Base-by-base conservation (phyloP, 1,140 invertebrate genomes). In the Aradophagus sp. region DNA sequence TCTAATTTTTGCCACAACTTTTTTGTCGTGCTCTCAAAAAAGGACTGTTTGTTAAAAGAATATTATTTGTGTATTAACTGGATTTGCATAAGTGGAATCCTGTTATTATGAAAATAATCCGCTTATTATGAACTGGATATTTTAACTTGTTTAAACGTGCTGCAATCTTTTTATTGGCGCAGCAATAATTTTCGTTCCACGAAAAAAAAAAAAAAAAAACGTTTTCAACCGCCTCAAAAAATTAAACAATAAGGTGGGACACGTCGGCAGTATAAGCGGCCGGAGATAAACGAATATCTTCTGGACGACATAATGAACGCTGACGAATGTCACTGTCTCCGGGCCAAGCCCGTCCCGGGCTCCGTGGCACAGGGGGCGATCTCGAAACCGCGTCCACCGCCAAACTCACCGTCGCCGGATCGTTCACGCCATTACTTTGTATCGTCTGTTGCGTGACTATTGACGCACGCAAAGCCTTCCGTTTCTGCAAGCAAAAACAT, bases 391-490 rank as follows among this genome's bases (percentile, higher is more conserved):
- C 88, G 67, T 93, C 93, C 20, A 93, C 92, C 1, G 90, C 90
- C 52, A 93, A 80, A 74, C 92, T 93, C 41, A 94, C 93, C 6
- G 91, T 92, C 3, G 88, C 87, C 1, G 91, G 87, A 76, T 94
- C 93, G 63, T 93, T 93, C 11, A 93, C 88, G 5, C 93, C 92
- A 76, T 95, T 95, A 2, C 93, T 91, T 77, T 94, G 93, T 26
- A 93, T 89, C 32, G 93, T 88, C 67, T 93, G 90, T 63, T 93
- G 90, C 38, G 90, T 89, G 73, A 92, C 87, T 69, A 93, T 87
- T 5, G 91, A 91, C 8, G 92, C 91, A 65, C 93, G 87, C 56
- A 95, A 83, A 0, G 91, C 92, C 80, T 95, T 95, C 0, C 93
- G 89, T 87, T 95, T 95, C 93, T 95, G 87, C 53, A 84, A 84